Percentiles rank a stretch among this genome's conserved stretches.
phyloP scores from a whole-genome alignment of 2,888 invertebrate genomes.

The Drosophila colorata region DNA sequence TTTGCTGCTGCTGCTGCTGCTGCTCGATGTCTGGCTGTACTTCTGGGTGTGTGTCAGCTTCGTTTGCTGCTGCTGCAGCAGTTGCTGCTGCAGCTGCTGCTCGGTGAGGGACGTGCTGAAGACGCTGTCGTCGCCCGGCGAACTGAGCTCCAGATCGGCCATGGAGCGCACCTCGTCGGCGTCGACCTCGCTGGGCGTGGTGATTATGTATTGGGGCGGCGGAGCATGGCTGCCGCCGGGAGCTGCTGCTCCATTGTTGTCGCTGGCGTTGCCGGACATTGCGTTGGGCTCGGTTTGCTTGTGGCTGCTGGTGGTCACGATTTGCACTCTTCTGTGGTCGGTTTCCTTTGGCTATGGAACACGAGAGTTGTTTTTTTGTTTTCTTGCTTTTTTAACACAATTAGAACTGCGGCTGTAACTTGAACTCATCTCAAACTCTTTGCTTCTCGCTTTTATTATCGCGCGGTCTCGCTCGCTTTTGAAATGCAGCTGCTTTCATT shows the following conservation, averaged over 20 bases:
- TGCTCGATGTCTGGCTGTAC: slow-evolving; percentile 65
- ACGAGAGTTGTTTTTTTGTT: slow-evolving; percentile 8
- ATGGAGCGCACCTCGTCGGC: slow-evolving; percentile 81
- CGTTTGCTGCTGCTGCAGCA: slow-evolving; percentile 45
- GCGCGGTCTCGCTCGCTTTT: too few species aligned
- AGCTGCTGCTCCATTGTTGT: slow-evolving; percentile 35
- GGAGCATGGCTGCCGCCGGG: slow-evolving; percentile 45
- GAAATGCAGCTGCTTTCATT: not conserved
- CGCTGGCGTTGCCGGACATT: slow-evolving; percentile 57
- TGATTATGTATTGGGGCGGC: slow-evolving; percentile 84
- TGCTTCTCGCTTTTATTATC: not conserved
- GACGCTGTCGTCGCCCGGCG: slow-evolving; percentile 57
- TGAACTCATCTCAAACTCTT: slow-evolving; percentile 35
- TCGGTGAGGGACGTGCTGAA: slow-evolving; percentile 37
- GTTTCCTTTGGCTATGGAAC: slow-evolving; percentile 19
- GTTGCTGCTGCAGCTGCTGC: slow-evolving; percentile 42
- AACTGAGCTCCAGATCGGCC: slow-evolving; percentile 64
- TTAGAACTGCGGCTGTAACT: slow-evolving; percentile 40
- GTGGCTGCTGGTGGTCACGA: slow-evolving; percentile 10
- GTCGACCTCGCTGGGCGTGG: slow-evolving; percentile 84
- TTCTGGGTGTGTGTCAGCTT: slow-evolving; percentile 45
- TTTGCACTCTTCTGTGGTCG: slow-evolving; percentile 3
- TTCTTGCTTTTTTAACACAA: slow-evolving; percentile 3
- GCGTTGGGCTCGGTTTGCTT: slow-evolving; percentile 9
- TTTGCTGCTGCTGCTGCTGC: slow-evolving; percentile 66